Base-by-base conservation (phyloP, 2,797 vertebrate genomes). In the Distichodus sexfasciatus region DNA sequence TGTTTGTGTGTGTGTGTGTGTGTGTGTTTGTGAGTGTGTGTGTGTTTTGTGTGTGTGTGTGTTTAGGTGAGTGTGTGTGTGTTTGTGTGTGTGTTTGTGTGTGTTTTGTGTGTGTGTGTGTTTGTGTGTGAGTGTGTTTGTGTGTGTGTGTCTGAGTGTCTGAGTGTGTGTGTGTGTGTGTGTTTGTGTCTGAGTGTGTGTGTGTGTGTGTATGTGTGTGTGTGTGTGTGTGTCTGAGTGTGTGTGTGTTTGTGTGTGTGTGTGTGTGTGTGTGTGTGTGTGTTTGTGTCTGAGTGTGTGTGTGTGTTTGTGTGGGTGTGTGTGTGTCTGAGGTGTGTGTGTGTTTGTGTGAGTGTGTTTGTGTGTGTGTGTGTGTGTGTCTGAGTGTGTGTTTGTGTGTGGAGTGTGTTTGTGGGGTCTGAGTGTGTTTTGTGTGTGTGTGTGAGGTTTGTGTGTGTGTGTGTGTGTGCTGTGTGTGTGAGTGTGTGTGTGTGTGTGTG, bases 131-230 rank as follows among this genome's bases (percentile, higher is more conserved):
- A 36, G 3, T n/a, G 7, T 21, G 6, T 46, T 14, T 17, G 19
- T 28, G 17, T 24, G 3, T 48, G 11, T 15, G 10, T 47, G 23
- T 66, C 17, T 51, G 15, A 41, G 55, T 68, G 6, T 41, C 21
- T 68, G 10, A 58, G 23, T 41, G 11, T 47, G 29, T 61, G 31
- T 54, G 14, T 64, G 12, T 47, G 17, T 59, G 46, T 60, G 23
- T 57, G 38, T 69, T 94, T 93, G 93, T 94, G 80, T 92, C 86
- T 0, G 93, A 90, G 35, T 87, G 94, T 95, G 66, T 95, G 94
- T 79, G 91, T 95, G 24, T 93, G 94, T 24, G 76, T 79, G 0
- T 95, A 93, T 84, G 94, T 95, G 90, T 73, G 92, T 88, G 12
- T 8, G 6, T 50, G 2, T 57, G 21, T 58, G 28, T 57, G 14